Conservation (phyloP, 2,888 invertebrate species). For the Campopleginae sp. region DNA sequence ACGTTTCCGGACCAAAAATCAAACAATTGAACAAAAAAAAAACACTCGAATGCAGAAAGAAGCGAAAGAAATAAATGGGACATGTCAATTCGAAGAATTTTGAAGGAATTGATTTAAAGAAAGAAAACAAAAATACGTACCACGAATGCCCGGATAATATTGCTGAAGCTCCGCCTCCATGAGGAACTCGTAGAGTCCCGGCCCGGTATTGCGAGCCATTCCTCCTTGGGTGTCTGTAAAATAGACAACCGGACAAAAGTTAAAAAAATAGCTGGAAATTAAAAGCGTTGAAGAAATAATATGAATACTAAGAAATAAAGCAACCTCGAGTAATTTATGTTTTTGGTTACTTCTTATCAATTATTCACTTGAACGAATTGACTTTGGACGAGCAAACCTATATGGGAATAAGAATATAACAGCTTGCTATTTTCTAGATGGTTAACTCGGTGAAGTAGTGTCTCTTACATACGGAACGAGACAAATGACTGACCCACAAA, state of each 20-base stretch:
- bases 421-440: constrained; percentile 23
- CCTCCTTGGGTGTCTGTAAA: constrained; percentile 81
- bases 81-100: background rate
- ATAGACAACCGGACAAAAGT: constrained; percentile 22
- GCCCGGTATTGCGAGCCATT: constrained; percentile 85
- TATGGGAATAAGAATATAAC: background rate
- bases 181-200: constrained; percentile 94
- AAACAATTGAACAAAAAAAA: too few relatives aligned
- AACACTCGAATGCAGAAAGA: background rate
- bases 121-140: constrained; percentile 68
- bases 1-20: background rate
- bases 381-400: constrained; percentile 34
- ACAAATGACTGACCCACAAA: constrained; percentile 7
- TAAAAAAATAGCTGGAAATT: background rate
- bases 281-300: constrained; percentile 10
- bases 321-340: background rate
- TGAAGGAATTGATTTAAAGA: background rate
- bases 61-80: background rate
- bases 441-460: constrained; percentile 16
- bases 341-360: background rate
- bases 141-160: constrained; percentile 89
- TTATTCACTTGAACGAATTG: constrained; percentile 29
- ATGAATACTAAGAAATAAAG: constrained; percentile 1
- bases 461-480: constrained; percentile 8
- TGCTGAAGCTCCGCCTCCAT: constrained; percentile 97